These are phyloP conservation scores for Rachycentron canadum DNA, from an alignment of 2,797 vertebrate genomes.

Conservation along the genomic window DNA sequence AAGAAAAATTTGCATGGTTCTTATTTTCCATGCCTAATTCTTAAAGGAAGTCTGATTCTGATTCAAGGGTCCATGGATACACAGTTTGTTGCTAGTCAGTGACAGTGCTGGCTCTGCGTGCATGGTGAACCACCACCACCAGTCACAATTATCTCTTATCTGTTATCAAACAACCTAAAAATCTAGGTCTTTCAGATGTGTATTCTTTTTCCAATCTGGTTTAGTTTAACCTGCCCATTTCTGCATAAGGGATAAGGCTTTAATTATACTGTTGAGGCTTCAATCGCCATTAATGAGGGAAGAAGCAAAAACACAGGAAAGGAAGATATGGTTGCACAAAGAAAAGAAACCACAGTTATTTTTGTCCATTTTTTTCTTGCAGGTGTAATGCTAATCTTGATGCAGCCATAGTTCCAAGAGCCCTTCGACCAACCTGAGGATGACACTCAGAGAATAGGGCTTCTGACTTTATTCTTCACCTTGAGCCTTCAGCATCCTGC, in stretches of 20 bases:
- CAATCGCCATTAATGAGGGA: not conserved
- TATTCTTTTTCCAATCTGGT: not conserved
- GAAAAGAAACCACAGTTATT: not conserved
- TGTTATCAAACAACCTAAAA: too few species aligned
- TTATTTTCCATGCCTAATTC: too few species aligned
- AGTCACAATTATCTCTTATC: too few species aligned
- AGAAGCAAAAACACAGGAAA: too few species aligned
- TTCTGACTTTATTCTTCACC: slow-evolving; percentile 39
- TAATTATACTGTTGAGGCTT: not conserved
- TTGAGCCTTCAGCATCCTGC: slow-evolving; percentile 55
- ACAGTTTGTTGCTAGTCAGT: not conserved
- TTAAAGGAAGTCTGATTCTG: too few species aligned
- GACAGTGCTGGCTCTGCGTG: not conserved
- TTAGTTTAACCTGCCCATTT: not conserved
- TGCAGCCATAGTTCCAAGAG: slow-evolving; percentile 60
- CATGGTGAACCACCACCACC: too few species aligned
- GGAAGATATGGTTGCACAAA: too few species aligned
- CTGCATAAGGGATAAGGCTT: not conserved
- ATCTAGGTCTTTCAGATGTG: too few species aligned
- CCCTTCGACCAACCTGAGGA: slow-evolving; percentile 57
- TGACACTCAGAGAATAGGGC: slow-evolving; percentile 66
- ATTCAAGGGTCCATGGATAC: too few species aligned
- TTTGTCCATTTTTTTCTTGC: slow-evolving; percentile 39
- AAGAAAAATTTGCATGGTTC: too few species aligned
- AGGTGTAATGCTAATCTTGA: slow-evolving; percentile 63